phyloP scores from a whole-genome alignment of 1,140 invertebrate genomes.

The Gryon sp. region DNA sequence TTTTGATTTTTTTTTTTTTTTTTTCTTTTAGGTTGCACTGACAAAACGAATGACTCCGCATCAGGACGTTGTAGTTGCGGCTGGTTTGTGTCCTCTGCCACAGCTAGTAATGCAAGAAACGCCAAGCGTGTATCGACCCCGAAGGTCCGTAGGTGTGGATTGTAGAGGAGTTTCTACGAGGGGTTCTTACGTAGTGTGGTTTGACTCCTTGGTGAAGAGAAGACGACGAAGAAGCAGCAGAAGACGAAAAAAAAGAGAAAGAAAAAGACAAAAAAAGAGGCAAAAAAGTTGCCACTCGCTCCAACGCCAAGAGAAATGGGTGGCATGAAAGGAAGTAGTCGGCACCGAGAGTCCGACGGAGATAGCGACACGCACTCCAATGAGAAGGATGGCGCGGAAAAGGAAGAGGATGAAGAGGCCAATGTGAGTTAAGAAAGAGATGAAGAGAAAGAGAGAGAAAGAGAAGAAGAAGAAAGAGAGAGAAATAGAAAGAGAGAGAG shows the following conservation, averaged over 20 bases:
- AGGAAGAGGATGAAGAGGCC: slow-evolving; percentile 18
- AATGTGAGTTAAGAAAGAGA: slow-evolving; percentile 30
- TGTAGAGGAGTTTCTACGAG: slow-evolving; percentile 50
- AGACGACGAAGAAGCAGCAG: too few species aligned
- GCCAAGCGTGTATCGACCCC: slow-evolving; percentile 75
- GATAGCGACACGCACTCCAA: too few species aligned
- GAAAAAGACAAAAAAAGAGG: too few species aligned
- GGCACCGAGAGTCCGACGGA: slow-evolving; percentile 22
- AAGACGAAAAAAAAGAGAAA: too few species aligned
- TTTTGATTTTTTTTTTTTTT: too few species aligned
- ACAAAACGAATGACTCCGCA: too few species aligned
- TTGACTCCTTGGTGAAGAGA: slow-evolving; percentile 66
- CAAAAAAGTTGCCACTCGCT: slow-evolving; percentile 65
- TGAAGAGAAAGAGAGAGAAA: slow-evolving; percentile 11
- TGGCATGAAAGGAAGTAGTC: slow-evolving; percentile 67
- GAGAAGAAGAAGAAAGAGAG: neutral
- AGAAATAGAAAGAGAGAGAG: neutral
- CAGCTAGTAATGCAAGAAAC: slow-evolving; percentile 62
- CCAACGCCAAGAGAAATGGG: slow-evolving; percentile 72
- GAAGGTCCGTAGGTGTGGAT: slow-evolving; percentile 67
- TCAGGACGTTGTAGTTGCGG: slow-evolving; percentile 25
- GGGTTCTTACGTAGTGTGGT: slow-evolving; percentile 38
- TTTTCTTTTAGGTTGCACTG: slow-evolving; percentile 4
- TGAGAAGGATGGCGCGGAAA: slow-evolving; percentile 40
- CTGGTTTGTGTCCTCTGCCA: slow-evolving; percentile 64